phyloP scores from a whole-genome alignment of 2,888 invertebrate genomes.

The Lithophane semibrunnea region DNA sequence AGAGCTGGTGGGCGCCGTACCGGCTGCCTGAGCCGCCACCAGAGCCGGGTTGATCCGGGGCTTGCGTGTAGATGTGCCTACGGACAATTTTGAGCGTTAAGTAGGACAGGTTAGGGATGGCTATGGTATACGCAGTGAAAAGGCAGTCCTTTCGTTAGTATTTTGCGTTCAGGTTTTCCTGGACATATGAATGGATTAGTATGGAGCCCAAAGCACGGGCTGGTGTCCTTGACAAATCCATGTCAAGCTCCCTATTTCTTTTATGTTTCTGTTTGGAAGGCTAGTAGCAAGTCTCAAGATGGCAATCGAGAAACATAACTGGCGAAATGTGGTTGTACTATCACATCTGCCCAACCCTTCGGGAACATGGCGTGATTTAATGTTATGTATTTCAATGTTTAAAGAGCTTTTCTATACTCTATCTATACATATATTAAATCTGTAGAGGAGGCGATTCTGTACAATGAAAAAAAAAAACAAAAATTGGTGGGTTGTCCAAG shows the following conservation, averaged over 20 bases:
- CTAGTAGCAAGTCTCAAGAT: not conserved
- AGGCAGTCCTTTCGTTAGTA: not conserved
- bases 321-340: not conserved
- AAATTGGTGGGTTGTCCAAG: no score
- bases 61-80: slow-evolving; percentile 97
- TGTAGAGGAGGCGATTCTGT: no score
- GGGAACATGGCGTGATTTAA: not conserved
- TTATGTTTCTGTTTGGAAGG: no score
- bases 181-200: no score
- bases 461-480: no score
- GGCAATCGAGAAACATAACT: not conserved
- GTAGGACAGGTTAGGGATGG: not conserved
- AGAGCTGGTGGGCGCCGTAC: slow-evolving; percentile 89
- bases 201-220: no score
- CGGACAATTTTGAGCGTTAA: slow-evolving; percentile 35
- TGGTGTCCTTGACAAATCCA: no score
- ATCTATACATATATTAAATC: no score
- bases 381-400: not conserved
- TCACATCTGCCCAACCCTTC: not conserved
- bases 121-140: not conserved
- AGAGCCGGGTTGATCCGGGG: slow-evolving; percentile 99
- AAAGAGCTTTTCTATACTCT: not conserved
- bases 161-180: no score
- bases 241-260: no score
- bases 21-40: slow-evolving; percentile 97